Conservation (phyloP, 2,888 invertebrate genomes). For the Mesorhabditis sp. region DNA sequence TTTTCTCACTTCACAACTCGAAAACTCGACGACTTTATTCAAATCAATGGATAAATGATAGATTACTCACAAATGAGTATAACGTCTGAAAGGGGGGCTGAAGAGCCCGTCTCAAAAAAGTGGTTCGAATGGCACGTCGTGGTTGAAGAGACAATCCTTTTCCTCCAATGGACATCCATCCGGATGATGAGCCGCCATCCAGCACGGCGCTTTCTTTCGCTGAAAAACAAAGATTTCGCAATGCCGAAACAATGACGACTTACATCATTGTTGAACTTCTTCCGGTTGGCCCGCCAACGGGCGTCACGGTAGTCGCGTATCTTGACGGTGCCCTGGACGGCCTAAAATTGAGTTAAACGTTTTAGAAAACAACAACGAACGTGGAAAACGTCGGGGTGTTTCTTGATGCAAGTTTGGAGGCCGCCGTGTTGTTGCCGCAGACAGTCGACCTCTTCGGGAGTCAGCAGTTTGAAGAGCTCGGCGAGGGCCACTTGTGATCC, state of each 20-base stretch:
- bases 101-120: no score
- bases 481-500: slow-evolving; percentile 23
- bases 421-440: slow-evolving; percentile 62
- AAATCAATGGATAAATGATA: no score
- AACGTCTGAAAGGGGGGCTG: no score
- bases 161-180: slow-evolving; percentile 41
- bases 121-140: no score
- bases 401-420: slow-evolving; percentile 62
- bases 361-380: no score
- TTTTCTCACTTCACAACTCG: no score
- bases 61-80: no score
- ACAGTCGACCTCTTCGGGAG: slow-evolving; percentile 49
- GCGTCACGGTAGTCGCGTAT: slow-evolving; percentile 34
- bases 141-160: no score
- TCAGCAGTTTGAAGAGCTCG: slow-evolving; percentile 25
- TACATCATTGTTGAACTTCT: not conserved
- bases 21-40: no score
- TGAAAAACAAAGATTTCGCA: not conserved
- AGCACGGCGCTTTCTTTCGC: slow-evolving; percentile 30
- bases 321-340: slow-evolving; percentile 25
- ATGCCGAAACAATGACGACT: not conserved
- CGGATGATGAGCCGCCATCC: slow-evolving; percentile 42
- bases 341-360: slow-evolving; percentile 20
- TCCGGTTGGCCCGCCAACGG: not conserved
- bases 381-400: slow-evolving; percentile 60